Evolutionary conservation across 2,113 vertebrate genomes (phyloP).

Genomic region (Nothoprocta perdicaria): DNA sequence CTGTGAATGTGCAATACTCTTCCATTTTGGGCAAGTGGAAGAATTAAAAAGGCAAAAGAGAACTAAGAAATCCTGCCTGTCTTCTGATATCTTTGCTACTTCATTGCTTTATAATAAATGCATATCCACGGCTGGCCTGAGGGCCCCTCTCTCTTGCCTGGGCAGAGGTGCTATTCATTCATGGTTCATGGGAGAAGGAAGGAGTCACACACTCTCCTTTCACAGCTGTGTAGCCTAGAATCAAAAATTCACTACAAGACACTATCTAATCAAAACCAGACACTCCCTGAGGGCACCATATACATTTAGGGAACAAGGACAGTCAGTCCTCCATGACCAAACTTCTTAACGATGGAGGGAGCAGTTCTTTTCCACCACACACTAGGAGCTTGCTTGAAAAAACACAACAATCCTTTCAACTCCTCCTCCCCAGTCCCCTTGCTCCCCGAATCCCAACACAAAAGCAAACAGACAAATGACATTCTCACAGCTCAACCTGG

Average conservation of each 20-base stretch:
- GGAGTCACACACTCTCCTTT: conserved; percentile 35
- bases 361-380: neutral
- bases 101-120: conserved; percentile 70
- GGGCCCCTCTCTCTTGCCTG: conserved; percentile 41
- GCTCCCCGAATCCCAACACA: neutral
- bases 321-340: conserved; percentile 53
- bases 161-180: conserved; percentile 62
- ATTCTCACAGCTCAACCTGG: neutral
- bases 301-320: conserved; percentile 63
- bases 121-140: conserved; percentile 37
- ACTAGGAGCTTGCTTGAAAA: neutral
- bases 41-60: conserved; percentile 21
- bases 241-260: conserved; percentile 52
- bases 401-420: neutral
- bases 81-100: conserved; percentile 65
- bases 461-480: neutral
- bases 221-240: conserved; percentile 30
- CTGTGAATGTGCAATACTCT: neutral
- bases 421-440: neutral
- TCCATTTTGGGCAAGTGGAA: neutral
- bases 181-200: neutral
- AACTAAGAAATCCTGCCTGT: conserved; percentile 43
- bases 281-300: conserved; percentile 56
- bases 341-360: conserved; percentile 33
- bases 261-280: conserved; percentile 59